A percentile compares a stretch with the other conserved stretches of the same genome.
Conservation (phyloP, 1,140 invertebrate species). For the Calliphora vicina region DNA sequence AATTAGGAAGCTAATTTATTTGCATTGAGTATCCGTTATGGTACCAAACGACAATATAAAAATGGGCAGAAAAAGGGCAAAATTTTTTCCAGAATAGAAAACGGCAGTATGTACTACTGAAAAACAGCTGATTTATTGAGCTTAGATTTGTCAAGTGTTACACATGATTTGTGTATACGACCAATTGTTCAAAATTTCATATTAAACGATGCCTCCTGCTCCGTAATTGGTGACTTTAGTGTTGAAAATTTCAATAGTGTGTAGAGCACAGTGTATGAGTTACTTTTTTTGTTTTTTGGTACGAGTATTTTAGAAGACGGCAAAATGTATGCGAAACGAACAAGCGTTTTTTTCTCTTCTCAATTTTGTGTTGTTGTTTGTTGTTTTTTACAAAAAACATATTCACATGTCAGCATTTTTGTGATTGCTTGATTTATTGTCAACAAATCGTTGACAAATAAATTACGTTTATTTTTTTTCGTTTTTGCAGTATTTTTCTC, state of each 20-base stretch:
- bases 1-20: too few relatives aligned
- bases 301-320: background rate
- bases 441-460: conserved; percentile 62
- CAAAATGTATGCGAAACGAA: background rate
- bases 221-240: background rate
- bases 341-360: conserved; percentile 29
- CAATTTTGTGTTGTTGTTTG: background rate
- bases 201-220: too few relatives aligned
- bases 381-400: conserved; percentile 1
- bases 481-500: conserved; percentile 38
- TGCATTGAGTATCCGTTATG: too few relatives aligned
- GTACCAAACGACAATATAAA: too few relatives aligned
- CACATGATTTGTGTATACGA: too few relatives aligned
- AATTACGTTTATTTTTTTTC: conserved; percentile 52
- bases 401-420: conserved; percentile 59
- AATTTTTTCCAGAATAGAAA: too few relatives aligned
- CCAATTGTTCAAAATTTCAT: too few relatives aligned
- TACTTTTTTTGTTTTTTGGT: too few relatives aligned
- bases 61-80: too few relatives aligned
- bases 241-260: background rate
- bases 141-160: too few relatives aligned
- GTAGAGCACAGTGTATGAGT: background rate
- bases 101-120: too few relatives aligned
- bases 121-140: too few relatives aligned
- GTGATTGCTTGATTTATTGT: conserved; percentile 63